Evolutionary conservation across 2,888 invertebrate genomes (phyloP), one percentile per base, ranked within the genome.

Genomic region (Archips xylosteana): DNA sequence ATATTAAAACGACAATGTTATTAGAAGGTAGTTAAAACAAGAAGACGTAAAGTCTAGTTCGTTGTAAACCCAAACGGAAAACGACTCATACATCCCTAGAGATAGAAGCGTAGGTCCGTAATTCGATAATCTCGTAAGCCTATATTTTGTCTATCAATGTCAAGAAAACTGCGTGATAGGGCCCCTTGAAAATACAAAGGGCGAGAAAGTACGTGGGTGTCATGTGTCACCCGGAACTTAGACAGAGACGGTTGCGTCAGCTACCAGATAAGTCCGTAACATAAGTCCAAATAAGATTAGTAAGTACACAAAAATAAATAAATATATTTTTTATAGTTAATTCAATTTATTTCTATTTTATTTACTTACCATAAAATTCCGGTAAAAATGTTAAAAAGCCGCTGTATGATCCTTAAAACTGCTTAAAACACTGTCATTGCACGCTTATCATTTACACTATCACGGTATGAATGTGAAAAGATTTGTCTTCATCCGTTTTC

Each of bases 201-300:
- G 76, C 77, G 77, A 76, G 77, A 80, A 82, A 83, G 81, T 80
- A 81, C 80, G 78, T 80, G 79, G 78, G 75, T 81, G 81, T 85
- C 81, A 85, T 82, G 83, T 81, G 85, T 83, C 85, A 83, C 78
- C 75, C 70, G 76, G 61, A 80, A 81, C 81, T 78, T 83, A 83
- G 72, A 66, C 76, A 79, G 77, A 71, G 74, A 76, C 77, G 78
- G 68, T 78, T 78, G 79, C 77, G 77, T 67, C 72, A 64, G 63
- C 15, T n/a, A 51, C 34, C n/a, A 47, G 34, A 49, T 54, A 34
- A 54, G 36, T 42, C 51, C 13, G 8, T 34, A 12, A 9, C n/a
- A 23, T 12, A 13, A 32, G 47, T n/a, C 12, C 23, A 45, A 63
- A 63, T 45, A 47, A 9, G 4, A 34, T 59, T 5, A 64, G 6